Evolutionary conservation across 2,797 vertebrate species (phyloP).

Genomic region (Zonotrichia albicollis): DNA sequence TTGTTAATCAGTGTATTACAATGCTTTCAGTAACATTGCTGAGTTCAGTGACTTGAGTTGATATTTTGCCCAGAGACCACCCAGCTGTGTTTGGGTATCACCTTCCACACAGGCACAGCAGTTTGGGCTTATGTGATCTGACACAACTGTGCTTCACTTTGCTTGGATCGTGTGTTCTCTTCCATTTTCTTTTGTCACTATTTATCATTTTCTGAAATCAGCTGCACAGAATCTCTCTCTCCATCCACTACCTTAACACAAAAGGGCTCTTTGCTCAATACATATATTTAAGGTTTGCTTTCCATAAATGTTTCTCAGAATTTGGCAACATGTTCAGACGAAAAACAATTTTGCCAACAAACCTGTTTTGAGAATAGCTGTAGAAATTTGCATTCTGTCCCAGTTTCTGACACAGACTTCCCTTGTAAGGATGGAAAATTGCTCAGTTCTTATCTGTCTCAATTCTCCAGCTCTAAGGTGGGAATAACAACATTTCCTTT

Average conservation of each 20-base stretch:
- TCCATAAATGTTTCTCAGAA: background rate
- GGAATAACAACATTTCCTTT: slow-evolving; percentile 41
- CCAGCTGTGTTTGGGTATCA: background rate
- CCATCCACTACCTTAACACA: background rate
- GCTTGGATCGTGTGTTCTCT: background rate
- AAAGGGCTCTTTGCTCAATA: background rate
- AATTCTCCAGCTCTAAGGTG: background rate
- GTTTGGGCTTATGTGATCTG: background rate
- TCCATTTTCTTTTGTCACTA: background rate
- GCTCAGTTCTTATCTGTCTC: slow-evolving; percentile 38
- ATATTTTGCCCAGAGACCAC: background rate
- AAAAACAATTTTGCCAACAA: slow-evolving; percentile 28
- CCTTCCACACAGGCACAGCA: background rate
- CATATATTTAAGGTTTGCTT: background rate
- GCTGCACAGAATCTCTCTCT: background rate
- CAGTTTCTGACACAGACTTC: slow-evolving; percentile 19
- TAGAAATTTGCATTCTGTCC: slow-evolving; percentile 35
- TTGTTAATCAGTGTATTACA: background rate
- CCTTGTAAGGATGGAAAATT: slow-evolving; percentile 31
- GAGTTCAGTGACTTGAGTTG: background rate
- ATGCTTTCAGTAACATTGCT: background rate
- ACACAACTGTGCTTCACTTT: background rate
- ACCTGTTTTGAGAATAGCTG: slow-evolving; percentile 19
- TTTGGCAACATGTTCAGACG: background rate
- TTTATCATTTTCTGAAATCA: background rate